Conservation (phyloP, 2,797 vertebrate species). For the Ambastaia sidthimunki region DNA sequence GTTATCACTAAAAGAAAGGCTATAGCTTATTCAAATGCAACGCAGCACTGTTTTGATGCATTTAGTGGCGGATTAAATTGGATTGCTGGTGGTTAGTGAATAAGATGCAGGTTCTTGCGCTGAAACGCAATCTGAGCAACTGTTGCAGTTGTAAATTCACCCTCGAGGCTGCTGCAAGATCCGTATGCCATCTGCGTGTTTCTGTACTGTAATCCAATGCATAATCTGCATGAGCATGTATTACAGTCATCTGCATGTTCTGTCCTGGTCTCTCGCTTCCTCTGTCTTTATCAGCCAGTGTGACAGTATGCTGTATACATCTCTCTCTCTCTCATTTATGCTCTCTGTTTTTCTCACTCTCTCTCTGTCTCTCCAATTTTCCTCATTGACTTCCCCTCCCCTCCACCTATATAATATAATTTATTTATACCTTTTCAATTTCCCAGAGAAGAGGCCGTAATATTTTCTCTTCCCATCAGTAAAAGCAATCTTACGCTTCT, state of each 20-base stretch:
- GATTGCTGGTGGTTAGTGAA: not conserved
- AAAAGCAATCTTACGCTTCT: slow-evolving; percentile 64
- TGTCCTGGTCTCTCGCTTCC: slow-evolving; percentile 7
- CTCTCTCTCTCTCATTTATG: slow-evolving; percentile 43
- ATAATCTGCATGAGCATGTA: slow-evolving; percentile 23
- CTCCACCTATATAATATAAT: slow-evolving; percentile 60
- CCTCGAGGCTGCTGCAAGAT: not conserved
- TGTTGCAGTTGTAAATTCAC: not conserved
- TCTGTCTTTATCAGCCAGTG: slow-evolving; percentile 17
- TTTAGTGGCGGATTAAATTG: not conserved
- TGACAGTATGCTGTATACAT: slow-evolving; percentile 24
- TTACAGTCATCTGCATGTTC: slow-evolving; percentile 42
- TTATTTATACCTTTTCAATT: slow-evolving; percentile 67
- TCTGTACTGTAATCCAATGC: not conserved
- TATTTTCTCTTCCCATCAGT: slow-evolving; percentile 63
- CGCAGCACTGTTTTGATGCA: not conserved
- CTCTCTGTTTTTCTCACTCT: slow-evolving; percentile 36
- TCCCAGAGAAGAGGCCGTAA: slow-evolving; percentile 59
- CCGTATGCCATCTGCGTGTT: not conserved
- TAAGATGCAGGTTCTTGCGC: not conserved
- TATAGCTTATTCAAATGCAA: not conserved
- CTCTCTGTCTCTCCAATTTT: slow-evolving; percentile 47
- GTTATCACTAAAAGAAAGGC: no score
- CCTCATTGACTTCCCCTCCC: slow-evolving; percentile 50
- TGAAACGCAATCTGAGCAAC: not conserved